phyloP scores from a whole-genome alignment of 2,888 invertebrate genomes.

The Heliconius aoede region DNA sequence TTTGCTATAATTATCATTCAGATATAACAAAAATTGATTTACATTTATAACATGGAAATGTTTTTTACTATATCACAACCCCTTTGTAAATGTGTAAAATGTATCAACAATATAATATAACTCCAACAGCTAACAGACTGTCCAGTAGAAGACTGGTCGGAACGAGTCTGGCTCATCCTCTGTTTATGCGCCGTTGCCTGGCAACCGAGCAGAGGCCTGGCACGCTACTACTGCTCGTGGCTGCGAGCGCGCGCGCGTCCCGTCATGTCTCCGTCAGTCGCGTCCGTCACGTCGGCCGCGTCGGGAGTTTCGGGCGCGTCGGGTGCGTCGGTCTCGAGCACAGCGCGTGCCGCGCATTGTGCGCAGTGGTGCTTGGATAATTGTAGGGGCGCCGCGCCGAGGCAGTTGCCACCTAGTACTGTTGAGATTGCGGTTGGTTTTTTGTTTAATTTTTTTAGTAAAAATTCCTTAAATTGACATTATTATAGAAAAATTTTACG shows the following conservation, averaged over 20 bases:
- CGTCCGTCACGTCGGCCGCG: slow-evolving; percentile 48
- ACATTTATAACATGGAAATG: too few relatives aligned
- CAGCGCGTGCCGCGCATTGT: slow-evolving; percentile 86
- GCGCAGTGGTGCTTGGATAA: slow-evolving; percentile 97
- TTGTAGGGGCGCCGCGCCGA: slow-evolving; percentile 92
- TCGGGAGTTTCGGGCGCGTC: slow-evolving; percentile 53
- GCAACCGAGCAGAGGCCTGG: slow-evolving; percentile 92
- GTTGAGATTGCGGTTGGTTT: slow-evolving; percentile 92
- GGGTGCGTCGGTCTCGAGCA: slow-evolving; percentile 45
- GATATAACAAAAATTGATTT: background rate
- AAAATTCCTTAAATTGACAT: too few relatives aligned
- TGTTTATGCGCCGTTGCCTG: slow-evolving; percentile 96
- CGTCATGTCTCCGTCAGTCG: slow-evolving; percentile 52
- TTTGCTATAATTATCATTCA: background rate
- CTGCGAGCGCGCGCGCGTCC: slow-evolving; percentile 65
- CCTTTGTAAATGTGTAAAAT: too few relatives aligned
- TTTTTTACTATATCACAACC: too few relatives aligned
- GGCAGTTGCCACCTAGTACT: slow-evolving; percentile 94
- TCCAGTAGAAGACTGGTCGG: slow-evolving; percentile 91
- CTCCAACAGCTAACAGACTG: slow-evolving; percentile 88
- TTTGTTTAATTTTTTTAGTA: background rate
- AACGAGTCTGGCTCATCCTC: slow-evolving; percentile 94
- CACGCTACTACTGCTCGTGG: slow-evolving; percentile 88
- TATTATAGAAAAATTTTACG: too few relatives aligned
- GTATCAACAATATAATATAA: background rate